Evolutionary conservation across 2,888 invertebrate genomes (phyloP).

Genomic region (Coenonympha glycerion): DNA sequence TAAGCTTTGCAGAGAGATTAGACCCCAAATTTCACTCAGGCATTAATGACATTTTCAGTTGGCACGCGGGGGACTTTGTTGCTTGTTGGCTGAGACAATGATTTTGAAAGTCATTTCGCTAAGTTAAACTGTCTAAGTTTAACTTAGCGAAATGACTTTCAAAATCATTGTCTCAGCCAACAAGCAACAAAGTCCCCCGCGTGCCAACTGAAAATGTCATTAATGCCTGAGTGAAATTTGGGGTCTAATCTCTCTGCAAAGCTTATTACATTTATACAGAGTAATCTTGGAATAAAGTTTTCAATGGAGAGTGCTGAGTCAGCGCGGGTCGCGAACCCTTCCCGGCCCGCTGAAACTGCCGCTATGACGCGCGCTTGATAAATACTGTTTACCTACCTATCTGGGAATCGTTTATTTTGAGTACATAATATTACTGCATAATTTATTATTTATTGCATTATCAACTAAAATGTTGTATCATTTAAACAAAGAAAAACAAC

Average conservation of each 20-base stretch:
- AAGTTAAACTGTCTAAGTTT: conserved; percentile 28
- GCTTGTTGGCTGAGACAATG: conserved; percentile 62
- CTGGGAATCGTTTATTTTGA: background rate
- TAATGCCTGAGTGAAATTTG: conserved; percentile 74
- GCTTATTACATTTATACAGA: conserved; percentile 76
- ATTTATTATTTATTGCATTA: too few species aligned
- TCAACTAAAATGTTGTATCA: too few species aligned
- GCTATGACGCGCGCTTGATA: conserved; percentile 33
- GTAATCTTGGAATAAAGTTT: conserved; percentile 76
- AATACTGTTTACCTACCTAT: conserved; percentile 11
- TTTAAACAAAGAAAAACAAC: too few species aligned
- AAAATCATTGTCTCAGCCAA: conserved; percentile 64
- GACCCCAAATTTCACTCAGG: conserved; percentile 73
- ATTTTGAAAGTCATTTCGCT: conserved; percentile 73
- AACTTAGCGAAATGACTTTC: conserved; percentile 67
- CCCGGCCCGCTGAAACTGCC: conserved; percentile 57
- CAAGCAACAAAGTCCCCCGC: conserved; percentile 55
- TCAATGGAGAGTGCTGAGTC: conserved; percentile 73
- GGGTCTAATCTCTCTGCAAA: conserved; percentile 74
- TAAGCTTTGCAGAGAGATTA: conserved; percentile 75
- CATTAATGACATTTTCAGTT: conserved; percentile 75
- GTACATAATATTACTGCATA: too few species aligned
- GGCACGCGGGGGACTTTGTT: conserved; percentile 53
- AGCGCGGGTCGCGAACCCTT: conserved; percentile 72
- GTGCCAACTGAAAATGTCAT: conserved; percentile 72